phyloP scores from a whole-genome alignment of 2,797 vertebrate species.

The Meriones psammophilus region DNA sequence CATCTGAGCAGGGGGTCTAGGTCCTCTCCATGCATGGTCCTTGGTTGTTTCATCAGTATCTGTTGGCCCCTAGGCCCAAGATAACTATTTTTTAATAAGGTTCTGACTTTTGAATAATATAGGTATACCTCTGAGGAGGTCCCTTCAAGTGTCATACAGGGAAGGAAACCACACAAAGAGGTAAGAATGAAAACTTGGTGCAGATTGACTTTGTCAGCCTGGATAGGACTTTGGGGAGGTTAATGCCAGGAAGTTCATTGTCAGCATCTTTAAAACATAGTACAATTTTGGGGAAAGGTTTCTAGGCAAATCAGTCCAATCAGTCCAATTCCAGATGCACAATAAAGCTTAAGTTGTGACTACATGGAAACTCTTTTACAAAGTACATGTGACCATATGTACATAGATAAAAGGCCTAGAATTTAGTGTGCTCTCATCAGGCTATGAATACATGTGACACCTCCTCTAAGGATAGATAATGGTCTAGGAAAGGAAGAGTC shows the following conservation, averaged over 20 bases:
- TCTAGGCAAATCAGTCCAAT: not conserved
- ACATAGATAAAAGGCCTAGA: not conserved
- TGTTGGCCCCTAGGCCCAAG: not conserved
- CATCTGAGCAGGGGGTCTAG: no score
- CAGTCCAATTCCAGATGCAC: not conserved
- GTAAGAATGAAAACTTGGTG: not conserved
- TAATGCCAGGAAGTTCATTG: not conserved
- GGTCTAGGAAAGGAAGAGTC: not conserved
- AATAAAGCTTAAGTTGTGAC: not conserved
- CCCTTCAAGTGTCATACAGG: not conserved
- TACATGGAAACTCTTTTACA: not conserved
- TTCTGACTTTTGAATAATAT: constrained; percentile 47
- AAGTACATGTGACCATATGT: not conserved
- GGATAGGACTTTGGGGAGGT: not conserved
- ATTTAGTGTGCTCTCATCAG: not conserved
- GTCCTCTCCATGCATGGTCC: no score
- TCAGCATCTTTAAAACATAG: not conserved
- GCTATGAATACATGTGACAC: not conserved
- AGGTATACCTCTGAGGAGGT: not conserved
- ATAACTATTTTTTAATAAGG: constrained; percentile 36
- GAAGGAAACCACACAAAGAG: not conserved
- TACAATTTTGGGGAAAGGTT: not conserved
- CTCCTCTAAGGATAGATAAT: not conserved
- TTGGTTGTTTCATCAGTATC: no score
- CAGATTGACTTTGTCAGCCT: not conserved